These are phyloP conservation scores for Solea senegalensis DNA, from an alignment of 2,113 vertebrate genomes.

Conservation along the genomic window DNA sequence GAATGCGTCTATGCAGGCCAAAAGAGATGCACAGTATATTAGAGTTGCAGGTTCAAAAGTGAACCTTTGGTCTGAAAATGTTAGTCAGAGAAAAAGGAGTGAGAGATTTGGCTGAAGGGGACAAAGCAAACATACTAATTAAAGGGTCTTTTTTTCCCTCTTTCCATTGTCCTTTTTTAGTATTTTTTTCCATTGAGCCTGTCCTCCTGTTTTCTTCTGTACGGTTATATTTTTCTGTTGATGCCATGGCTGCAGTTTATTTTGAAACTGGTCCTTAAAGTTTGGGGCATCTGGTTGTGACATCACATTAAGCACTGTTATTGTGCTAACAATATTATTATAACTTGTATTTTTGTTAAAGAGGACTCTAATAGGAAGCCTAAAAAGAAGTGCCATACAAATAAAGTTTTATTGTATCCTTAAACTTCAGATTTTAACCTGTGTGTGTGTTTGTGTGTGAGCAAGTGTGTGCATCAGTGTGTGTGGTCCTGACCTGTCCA, in stretches of 20 bases:
- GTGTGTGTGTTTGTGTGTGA: conserved; percentile 24
- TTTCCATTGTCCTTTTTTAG: background rate
- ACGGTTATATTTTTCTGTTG: background rate
- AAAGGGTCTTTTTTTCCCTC: conserved; percentile 6
- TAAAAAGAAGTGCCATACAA: no score
- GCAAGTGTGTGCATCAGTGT: conserved; percentile 39
- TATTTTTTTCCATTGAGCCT: background rate
- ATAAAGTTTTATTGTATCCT: no score
- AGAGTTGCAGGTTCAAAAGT: conserved; percentile 40
- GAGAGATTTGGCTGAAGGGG: conserved; percentile 31
- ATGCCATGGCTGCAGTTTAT: background rate
- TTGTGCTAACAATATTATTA: no score
- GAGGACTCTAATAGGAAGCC: no score
- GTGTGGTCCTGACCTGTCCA: conserved; percentile 81
- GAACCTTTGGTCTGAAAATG: conserved; percentile 57
- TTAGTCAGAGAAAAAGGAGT: conserved; percentile 48
- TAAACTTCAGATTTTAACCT: background rate
- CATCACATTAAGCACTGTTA: no score
- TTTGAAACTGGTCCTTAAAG: background rate
- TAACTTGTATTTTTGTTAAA: no score
- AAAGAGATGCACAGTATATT: conserved; percentile 24
- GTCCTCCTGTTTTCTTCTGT: background rate
- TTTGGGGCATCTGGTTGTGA: no score
- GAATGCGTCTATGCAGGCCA: conserved; percentile 25
- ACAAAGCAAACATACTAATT: conserved; percentile 36